Base-by-base conservation (phyloP, 2,888 invertebrate genomes). In the Agapetus fuscipes region DNA sequence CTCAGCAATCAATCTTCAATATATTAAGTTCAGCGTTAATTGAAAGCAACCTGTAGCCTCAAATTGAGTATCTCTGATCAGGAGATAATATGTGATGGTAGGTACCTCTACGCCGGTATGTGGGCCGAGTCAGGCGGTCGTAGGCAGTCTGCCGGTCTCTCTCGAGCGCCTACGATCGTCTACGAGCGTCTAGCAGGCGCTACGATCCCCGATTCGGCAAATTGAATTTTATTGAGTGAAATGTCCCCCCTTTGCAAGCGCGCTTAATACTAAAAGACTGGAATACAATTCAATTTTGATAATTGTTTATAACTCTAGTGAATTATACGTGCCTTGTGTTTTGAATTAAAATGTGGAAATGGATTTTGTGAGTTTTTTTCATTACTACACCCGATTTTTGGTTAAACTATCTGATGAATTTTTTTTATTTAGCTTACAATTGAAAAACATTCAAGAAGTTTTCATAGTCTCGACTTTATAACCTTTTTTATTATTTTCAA, bases 171-270 rank as follows among this genome's bases (percentile, higher is more conserved):
- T 25, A 5, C 15, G 13, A 3, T 13, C 28, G 31, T 34, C 38
- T 38, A 34, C 37, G 41, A 34, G 15, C 17, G 24, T 37, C 29
- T 29, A 30, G 25, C 37, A 20, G 9, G 33, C 20, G 16, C 37
- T 34, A 37, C 34, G 39, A 14, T 17, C 32, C 13, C 35, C 40
- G 37, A 27, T 27, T 30, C 33, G 17, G 24, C 37, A 40, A 37
- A 43, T 46, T 46, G 42, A 46, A 33, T 46, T 46, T 46, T 43
- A 43, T 43, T 39, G 45, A 42, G 34, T 42, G 37, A 45, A 39
- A 41, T 30, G 41, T 26, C 34, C 34, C 35, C 14, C 28, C 24
- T 17, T 24, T 16, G 27, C 16, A 3, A 32, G 28, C 31, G 28
- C 24, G 20, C 12, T 20, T 5, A 30, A 6, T 7, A 38, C 35